phyloP scores from a whole-genome alignment of 2,888 invertebrate species.

The Eristalis intricaria region DNA sequence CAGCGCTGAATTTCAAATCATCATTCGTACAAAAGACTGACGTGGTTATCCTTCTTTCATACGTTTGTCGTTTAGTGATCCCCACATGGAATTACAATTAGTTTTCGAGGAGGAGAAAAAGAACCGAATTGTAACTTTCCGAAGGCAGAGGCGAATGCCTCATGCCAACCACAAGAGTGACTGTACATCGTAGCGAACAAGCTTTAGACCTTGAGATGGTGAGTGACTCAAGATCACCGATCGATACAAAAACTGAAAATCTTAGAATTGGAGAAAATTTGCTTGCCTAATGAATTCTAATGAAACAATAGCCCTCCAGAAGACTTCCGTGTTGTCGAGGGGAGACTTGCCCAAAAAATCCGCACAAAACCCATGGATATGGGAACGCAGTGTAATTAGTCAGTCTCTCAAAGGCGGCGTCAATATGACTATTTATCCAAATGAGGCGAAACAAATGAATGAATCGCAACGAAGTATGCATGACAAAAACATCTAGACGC shows the following conservation, averaged over 20 bases:
- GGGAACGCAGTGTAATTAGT: slow-evolving; percentile 46
- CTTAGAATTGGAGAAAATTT: background rate
- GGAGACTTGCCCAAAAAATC: slow-evolving; percentile 3
- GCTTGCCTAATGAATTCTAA: slow-evolving; percentile 8
- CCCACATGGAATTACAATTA: slow-evolving; percentile 26
- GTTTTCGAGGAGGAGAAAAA: background rate
- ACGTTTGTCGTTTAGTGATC: background rate
- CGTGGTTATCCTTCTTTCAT: slow-evolving; percentile 29
- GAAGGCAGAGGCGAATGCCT: slow-evolving; percentile 1
- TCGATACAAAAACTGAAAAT: background rate
- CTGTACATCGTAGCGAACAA: background rate
- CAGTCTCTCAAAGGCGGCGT: background rate
- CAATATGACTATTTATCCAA: slow-evolving; percentile 8
- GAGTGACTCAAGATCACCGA: slow-evolving; percentile 24
- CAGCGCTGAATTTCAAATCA: slow-evolving; percentile 44
- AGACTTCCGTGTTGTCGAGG: slow-evolving; percentile 40
- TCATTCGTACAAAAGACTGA: slow-evolving; percentile 5
- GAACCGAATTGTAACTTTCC: background rate
- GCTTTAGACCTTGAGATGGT: slow-evolving; percentile 25
- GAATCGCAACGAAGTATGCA: slow-evolving; percentile 32
- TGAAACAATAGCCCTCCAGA: background rate
- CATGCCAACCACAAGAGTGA: background rate
- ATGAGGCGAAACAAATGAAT: slow-evolving; percentile 26
- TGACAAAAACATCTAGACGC: slow-evolving; percentile 13
- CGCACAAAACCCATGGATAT: slow-evolving; percentile 13